These are phyloP conservation scores for Chaenogobius annularis DNA, from an alignment of 2,113 vertebrate genomes.

Conservation along the genomic window DNA sequence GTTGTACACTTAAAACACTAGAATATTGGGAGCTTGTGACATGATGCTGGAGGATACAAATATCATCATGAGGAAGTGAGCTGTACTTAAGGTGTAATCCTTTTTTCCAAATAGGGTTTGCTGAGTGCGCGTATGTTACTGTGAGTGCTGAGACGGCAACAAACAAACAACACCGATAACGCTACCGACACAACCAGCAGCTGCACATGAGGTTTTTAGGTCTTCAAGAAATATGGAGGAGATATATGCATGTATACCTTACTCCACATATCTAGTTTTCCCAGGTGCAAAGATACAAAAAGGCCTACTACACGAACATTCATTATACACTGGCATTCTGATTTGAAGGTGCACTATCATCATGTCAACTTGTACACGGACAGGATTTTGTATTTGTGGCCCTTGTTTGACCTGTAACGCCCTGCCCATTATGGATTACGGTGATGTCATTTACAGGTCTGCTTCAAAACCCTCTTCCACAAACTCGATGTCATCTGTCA, in stretches of 20 bases:
- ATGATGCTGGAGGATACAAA: not conserved
- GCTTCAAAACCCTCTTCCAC: too few species aligned
- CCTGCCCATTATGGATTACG: too few species aligned
- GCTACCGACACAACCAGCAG: not conserved
- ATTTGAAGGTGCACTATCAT: too few species aligned
- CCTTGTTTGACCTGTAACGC: too few species aligned
- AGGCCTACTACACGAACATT: not conserved
- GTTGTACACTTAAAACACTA: not conserved
- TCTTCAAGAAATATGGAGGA: conserved; percentile 1
- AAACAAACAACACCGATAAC: conserved; percentile 9
- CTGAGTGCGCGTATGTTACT: conserved; percentile 19
- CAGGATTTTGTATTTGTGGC: too few species aligned
- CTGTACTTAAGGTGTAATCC: conserved; percentile 1
- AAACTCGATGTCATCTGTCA: too few species aligned
- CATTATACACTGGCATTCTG: too few species aligned
- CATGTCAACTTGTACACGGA: too few species aligned
- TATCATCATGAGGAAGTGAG: conserved; percentile 5
- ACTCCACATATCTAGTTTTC: not conserved
- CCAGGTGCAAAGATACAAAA: not conserved
- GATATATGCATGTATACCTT: not conserved
- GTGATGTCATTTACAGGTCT: too few species aligned
- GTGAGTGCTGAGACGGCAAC: conserved; percentile 27
- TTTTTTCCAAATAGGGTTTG: conserved; percentile 28
- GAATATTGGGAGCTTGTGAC: not conserved
- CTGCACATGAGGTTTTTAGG: conserved; percentile 2